Base-by-base conservation (phyloP, 2,113 vertebrate species). In the Dasypus novemcinctus region DNA sequence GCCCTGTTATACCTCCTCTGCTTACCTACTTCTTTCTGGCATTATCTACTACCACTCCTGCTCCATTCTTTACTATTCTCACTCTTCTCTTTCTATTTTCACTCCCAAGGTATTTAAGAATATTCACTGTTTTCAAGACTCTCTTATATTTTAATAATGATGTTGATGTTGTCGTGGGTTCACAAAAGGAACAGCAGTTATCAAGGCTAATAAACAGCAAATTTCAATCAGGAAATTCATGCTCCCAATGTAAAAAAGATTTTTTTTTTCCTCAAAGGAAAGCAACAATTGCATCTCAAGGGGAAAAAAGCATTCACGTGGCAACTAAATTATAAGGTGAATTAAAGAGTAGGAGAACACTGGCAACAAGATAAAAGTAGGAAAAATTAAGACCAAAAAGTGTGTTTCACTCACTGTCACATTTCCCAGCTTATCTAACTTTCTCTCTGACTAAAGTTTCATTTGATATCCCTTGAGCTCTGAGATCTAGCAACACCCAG, bases 371-470 rank as follows among this genome's bases (percentile, higher is more conserved):
- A 13, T 31, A 46, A 68, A 71, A 27, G 72, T 27, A 52, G 38
- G 14, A 36, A 61, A 69, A 33, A 23, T 10, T 18, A 46, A 88
- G 25, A 82, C 66, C 33, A 43, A 91, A 72, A 29, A 71, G 6
- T 0, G 5, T 31, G 27, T 57, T 18, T 81, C 7, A 76, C 12
- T 23, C 33, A 25, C 12, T 29, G 6, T 33, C 54, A 59, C 14
- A 14, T 31, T 54, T 80, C 61, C 25, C 9, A 54, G 8, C 4
- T 10, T 38, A 9, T 9, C 46, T 31, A n/a, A 27, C 31, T 36
- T 54, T 72, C 43, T 80, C 52, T 76, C 64, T 96, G 88, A 84
- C 41, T 36, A 33, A 31, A 57, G 57, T 90, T 74, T 78, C 76
- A 36, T 25, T 82, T 54, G 78, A 2, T 29, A 46, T 1, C 5